Conservation (phyloP, 2,888 invertebrate genomes). For the Troides aeacus region DNA sequence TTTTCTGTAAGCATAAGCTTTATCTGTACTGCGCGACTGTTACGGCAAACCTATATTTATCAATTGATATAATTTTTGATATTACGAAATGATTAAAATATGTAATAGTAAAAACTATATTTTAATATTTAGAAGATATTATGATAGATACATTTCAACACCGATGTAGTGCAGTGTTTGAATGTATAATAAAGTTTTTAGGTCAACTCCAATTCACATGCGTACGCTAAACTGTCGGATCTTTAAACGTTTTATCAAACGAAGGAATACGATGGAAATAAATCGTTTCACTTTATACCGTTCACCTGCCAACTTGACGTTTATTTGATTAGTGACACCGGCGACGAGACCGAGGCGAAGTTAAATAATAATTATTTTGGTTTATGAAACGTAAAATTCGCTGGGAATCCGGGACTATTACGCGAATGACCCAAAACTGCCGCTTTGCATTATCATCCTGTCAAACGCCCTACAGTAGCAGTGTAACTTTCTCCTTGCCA, state of each 20-base stretch:
- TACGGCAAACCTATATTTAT: too few relatives aligned
- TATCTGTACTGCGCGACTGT: too few relatives aligned
- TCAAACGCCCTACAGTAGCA: constrained; percentile 51
- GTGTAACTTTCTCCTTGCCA: constrained; percentile 64
- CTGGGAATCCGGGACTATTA: constrained; percentile 59
- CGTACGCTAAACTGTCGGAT: constrained; percentile 10
- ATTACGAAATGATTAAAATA: too few relatives aligned
- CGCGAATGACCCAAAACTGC: constrained; percentile 72
- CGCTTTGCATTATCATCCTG: constrained; percentile 57
- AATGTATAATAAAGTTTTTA: constrained; percentile 2
- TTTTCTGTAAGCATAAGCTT: too few relatives aligned
- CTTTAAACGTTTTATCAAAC: constrained; percentile 16
- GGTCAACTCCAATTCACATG: constrained; percentile 21
- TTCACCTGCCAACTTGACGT: constrained; percentile 32
- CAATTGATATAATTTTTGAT: too few relatives aligned
- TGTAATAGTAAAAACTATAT: too few relatives aligned
- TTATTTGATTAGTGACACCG: constrained; percentile 36
- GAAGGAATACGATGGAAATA: constrained; percentile 18
- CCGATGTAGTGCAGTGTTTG: neutral
- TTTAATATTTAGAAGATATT: neutral
- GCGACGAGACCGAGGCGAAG: constrained; percentile 35
- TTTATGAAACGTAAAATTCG: constrained; percentile 32
- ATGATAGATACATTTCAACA: neutral
- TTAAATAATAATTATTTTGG: constrained; percentile 35
- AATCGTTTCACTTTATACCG: constrained; percentile 22